Percentiles rank a stretch among this genome's conserved stretches.
These are phyloP conservation scores for Ligdia adustata DNA, from an alignment of 2,888 invertebrate species.

Conservation along the genomic window DNA sequence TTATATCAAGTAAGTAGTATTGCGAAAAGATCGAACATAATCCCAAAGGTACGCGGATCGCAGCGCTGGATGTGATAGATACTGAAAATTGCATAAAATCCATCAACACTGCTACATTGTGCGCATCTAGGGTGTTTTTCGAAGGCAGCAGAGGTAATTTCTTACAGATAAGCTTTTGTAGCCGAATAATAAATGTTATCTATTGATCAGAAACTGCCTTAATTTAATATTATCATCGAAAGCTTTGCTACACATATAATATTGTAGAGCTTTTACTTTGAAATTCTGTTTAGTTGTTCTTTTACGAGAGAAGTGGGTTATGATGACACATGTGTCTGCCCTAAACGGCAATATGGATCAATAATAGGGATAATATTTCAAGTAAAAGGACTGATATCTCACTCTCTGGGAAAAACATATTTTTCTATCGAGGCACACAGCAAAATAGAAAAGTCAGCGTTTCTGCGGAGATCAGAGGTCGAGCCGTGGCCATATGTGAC, in stretches of 20 bases:
- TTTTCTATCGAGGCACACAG: constrained; percentile 51
- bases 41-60: constrained; percentile 69
- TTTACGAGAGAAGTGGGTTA: constrained; percentile 11
- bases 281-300: too few relatives aligned
- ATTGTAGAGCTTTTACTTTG: too few relatives aligned
- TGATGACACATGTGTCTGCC: constrained; percentile 18
- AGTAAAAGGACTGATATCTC: constrained; percentile 40
- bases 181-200: too few relatives aligned
- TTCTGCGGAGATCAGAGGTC: constrained; percentile 46
- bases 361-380: constrained; percentile 49
- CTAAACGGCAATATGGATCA: constrained; percentile 35
- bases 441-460: constrained; percentile 59
- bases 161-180: constrained; percentile 5
- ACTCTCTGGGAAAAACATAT: constrained; percentile 55
- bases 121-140: constrained; percentile 48
- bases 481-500: constrained; percentile 53
- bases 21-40: constrained; percentile 81
- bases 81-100: constrained; percentile 84
- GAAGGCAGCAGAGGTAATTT: constrained; percentile 39
- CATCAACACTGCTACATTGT: constrained; percentile 77
- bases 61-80: constrained; percentile 79
- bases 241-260: too few relatives aligned
- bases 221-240: too few relatives aligned
- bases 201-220: too few relatives aligned
- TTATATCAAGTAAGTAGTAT: constrained; percentile 75